Base-by-base conservation (phyloP, 2,797 vertebrate genomes). In the Schizopygopsis pylzovi region DNA sequence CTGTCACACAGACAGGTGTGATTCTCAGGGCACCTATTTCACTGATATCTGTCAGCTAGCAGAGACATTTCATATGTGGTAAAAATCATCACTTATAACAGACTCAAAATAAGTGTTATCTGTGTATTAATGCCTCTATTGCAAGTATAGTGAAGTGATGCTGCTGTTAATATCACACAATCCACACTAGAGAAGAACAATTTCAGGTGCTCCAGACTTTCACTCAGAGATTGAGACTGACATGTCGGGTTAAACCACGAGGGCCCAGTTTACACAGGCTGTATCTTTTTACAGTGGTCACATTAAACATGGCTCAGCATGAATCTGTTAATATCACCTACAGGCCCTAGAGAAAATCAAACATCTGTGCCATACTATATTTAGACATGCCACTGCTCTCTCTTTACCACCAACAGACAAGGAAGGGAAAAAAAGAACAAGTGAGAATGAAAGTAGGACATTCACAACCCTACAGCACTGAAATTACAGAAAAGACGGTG, bases 371-470 rank as follows among this genome's bases (percentile, higher is more conserved):
- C 68, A 33, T 67, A 90, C 91, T 92, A 92, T 93, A 92, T 94
- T 93, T 94, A 93, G 92, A 93, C 91, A 71, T 87, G 33, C 71
- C 89, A 89, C 90, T 89, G 56, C 81, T n/a, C 91, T 92, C 90
- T 93, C 92, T 93, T 91, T 45, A 79, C 90, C 92, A 91, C 91
- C 88, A 87, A 33, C 71, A 83, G 86, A 85, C 87, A 85, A 88
- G 92, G 85, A 72, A 81, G 84, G 63, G 88, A 71, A 83, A 80
- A 52, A 79, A 75, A 43, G 41, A 75, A 80, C 45, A 81, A 78
- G 33, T 82, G 72, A 91, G 90, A 92, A 91, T 92, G 89, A 92
- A 95, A 94, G 92, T 95, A 93, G 94, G 93, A 86, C 94, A 93
- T 88, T 90, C 90, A 85, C 89, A 86, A 89, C 91, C 94, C 93